A percentile compares a stretch with the other conserved stretches of the same genome.
These are phyloP conservation scores for Lepidurus packardi DNA, from an alignment of 1,140 invertebrate genomes.

Conservation along the genomic window DNA sequence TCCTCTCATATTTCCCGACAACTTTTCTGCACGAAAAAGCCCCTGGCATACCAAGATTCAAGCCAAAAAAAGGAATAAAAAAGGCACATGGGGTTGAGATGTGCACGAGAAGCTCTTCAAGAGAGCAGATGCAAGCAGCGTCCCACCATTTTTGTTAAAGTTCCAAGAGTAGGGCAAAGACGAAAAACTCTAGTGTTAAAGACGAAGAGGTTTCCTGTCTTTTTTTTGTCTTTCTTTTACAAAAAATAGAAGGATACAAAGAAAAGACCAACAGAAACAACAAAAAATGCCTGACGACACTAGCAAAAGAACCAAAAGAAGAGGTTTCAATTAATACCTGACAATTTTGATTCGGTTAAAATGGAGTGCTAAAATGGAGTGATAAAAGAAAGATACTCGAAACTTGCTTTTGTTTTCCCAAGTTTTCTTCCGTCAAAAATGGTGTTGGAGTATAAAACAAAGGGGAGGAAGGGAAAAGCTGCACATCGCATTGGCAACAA, in stretches of 20 bases:
- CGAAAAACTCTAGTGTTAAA: background rate
- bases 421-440: too few relatives aligned
- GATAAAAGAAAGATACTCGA: too few relatives aligned
- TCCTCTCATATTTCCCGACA: background rate
- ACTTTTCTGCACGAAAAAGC: background rate
- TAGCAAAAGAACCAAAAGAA: too few relatives aligned
- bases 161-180: background rate
- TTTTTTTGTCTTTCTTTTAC: background rate
- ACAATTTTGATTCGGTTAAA: too few relatives aligned
- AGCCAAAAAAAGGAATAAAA: background rate
- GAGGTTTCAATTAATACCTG: too few relatives aligned
- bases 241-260: background rate
- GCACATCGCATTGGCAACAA: background rate
- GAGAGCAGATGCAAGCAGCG: background rate
- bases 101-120: background rate
- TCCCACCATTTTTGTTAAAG: background rate
- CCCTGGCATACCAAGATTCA: background rate
- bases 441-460: too few relatives aligned
- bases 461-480: background rate
- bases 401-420: too few relatives aligned
- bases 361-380: too few relatives aligned
- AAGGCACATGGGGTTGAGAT: constrained; percentile 6
- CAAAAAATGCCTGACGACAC: too few relatives aligned
- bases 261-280: too few relatives aligned
- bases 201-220: background rate